Base-by-base conservation (phyloP, 2,113 vertebrate species). In the Chiloscyllium plagiosum region DNA sequence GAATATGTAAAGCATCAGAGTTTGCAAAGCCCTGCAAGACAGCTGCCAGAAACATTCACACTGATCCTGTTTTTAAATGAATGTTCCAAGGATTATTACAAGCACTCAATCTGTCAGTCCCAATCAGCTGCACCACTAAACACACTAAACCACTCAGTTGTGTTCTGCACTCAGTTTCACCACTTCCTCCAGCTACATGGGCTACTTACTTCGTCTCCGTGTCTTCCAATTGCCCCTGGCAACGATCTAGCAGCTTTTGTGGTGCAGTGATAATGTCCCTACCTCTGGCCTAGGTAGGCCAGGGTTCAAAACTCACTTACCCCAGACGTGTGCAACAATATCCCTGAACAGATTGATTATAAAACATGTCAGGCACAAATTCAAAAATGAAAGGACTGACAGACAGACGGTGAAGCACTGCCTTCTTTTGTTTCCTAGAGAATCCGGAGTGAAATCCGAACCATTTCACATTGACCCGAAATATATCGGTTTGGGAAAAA, bases 81-180 rank as follows among this genome's bases (percentile, higher is more conserved):
- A 37, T 94, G 69, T 69, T 69, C 19, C 6, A 17, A 22, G 92
- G 92, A 69, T 94, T 68, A 61, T 94, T 24, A 56, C 65, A 69
- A 47, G 92, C 92, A 22, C 61, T 42, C 33, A 93, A 42, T 93
- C 90, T 93, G 90, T 93, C 92, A 94, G 92, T n/a, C 5, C n/a
- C 66, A 12, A 26, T 94, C 92, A 94, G 4, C 65, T 69, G 37
- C 65, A 42, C 20, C 10, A 19, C 17, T 94, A 15, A 24, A 24
- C n/a, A n/a, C 17, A 26, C 92, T 94, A 42, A 68, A 26, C 2
- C 33, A 94, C 17, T n/a, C 6, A 12, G 65, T 24, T 47, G 19
- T 47, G n/a, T 47, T 65, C 19, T 68, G 19, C 33, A 22, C 15
- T 22, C 90, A 93, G 5, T 37, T 33, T 8, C 37, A 4, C 65